These are phyloP conservation scores for Coccyzus lansbergi DNA, from an alignment of 2,797 vertebrate species.

Conservation along the genomic window DNA sequence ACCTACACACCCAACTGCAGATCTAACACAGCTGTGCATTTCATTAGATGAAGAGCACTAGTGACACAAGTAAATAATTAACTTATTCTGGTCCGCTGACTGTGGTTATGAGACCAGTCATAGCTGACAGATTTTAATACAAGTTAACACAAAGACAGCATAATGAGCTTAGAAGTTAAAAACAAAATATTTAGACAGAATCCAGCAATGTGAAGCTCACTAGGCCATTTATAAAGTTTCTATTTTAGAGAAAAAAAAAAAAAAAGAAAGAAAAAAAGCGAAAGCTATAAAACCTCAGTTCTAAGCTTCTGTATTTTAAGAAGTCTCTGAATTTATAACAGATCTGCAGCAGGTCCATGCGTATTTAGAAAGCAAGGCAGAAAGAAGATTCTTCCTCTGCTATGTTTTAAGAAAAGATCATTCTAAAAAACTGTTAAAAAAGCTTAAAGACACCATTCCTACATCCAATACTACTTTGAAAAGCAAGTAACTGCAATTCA, in stretches of 20 bases:
- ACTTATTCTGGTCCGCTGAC: conserved; percentile 97
- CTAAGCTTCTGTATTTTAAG: neutral
- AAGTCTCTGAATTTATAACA: neutral
- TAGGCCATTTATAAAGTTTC: conserved; percentile 72
- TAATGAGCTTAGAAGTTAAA: conserved; percentile 86
- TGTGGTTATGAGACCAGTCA: conserved; percentile 91
- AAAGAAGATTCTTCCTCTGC: neutral
- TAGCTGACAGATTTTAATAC: conserved; percentile 88
- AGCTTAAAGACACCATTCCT: neutral
- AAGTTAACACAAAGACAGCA: conserved; percentile 83
- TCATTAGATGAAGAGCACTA: conserved; percentile 88
- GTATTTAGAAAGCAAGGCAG: neutral
- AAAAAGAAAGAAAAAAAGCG: neutral
- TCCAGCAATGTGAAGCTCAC: conserved; percentile 71
- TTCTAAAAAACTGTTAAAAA: neutral
- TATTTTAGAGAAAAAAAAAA: conserved; percentile 5
- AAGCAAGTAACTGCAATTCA: neutral
- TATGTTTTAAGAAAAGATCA: neutral
- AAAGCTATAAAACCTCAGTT: conserved; percentile 11
- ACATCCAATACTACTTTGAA: neutral
- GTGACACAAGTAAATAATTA: conserved; percentile 99
- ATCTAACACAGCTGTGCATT: conserved; percentile 93
- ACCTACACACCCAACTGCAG: conserved; percentile 85
- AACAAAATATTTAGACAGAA: conserved; percentile 86
- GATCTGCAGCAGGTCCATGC: neutral